Conservation (phyloP, 1,140 invertebrate genomes). For the Aphis craccivora region DNA sequence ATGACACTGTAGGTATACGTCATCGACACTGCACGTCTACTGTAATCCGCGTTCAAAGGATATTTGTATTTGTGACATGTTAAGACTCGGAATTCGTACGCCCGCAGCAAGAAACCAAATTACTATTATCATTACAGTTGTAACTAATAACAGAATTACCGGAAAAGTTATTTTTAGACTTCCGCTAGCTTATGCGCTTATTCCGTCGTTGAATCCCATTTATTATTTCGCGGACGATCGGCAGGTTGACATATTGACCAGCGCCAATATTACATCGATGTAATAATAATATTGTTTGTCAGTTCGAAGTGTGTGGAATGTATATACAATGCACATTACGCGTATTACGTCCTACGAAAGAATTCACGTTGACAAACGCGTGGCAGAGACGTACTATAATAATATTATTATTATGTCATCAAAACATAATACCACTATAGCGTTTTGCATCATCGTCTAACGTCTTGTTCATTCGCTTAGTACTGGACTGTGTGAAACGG, state of each 20-base stretch:
- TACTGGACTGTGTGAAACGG: too few relatives aligned
- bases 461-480: too few relatives aligned
- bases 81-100: too few relatives aligned
- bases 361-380: neutral
- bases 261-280: neutral
- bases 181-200: neutral
- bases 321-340: neutral
- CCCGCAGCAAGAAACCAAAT: too few relatives aligned
- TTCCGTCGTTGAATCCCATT: neutral
- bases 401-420: neutral
- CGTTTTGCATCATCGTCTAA: too few relatives aligned
- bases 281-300: neutral
- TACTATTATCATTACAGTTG: neutral
- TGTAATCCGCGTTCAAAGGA: neutral
- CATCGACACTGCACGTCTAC: neutral
- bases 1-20: too few relatives aligned
- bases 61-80: too few relatives aligned
- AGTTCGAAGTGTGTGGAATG: neutral
- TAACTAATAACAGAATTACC: neutral
- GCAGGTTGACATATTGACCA: neutral
- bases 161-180: neutral
- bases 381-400: neutral
- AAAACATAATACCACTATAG: neutral
- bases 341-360: neutral
- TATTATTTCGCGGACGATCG: neutral